Evolutionary conservation across 2,888 invertebrate genomes (phyloP).

Genomic region (Brenthis hecate): DNA sequence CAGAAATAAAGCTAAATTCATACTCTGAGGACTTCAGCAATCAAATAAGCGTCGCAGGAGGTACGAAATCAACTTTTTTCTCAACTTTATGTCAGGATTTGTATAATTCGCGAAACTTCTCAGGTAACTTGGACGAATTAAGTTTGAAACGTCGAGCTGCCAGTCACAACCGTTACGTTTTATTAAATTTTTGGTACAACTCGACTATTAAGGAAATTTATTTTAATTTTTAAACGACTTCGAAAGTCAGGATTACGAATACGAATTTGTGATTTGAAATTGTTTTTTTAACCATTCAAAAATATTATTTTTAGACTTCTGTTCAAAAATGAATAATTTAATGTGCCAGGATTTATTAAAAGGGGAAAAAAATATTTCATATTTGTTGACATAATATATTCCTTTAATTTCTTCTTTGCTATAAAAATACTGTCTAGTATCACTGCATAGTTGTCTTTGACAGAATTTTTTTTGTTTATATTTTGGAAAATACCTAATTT

Average conservation of each 20-base stretch:
- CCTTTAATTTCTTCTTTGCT: too few relatives aligned
- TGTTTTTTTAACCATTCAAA: background rate
- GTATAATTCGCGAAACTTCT: constrained; percentile 38
- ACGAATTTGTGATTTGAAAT: background rate
- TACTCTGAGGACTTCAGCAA: constrained; percentile 78
- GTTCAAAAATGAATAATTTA: too few relatives aligned
- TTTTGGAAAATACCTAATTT: too few relatives aligned
- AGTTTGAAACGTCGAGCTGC: constrained; percentile 35
- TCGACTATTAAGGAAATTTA: constrained; percentile 28
- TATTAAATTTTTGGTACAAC: constrained; percentile 32
- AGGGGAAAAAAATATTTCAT: too few relatives aligned
- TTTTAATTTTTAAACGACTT: constrained; percentile 36
- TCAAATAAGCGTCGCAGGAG: constrained; percentile 83
- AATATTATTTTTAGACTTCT: too few relatives aligned
- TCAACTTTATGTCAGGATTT: constrained; percentile 37
- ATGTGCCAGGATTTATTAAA: too few relatives aligned
- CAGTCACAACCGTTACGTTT: constrained; percentile 35
- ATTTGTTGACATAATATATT: too few relatives aligned
- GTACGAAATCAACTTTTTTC: constrained; percentile 51
- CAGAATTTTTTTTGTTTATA: too few relatives aligned
- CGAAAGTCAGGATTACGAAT: background rate
- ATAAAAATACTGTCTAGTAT: too few relatives aligned
- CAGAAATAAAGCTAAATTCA: constrained; percentile 81
- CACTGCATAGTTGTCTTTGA: too few relatives aligned
- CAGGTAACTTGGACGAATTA: constrained; percentile 35